phyloP scores from a whole-genome alignment of 2,797 vertebrate species.

The Champsocephalus esox region DNA sequence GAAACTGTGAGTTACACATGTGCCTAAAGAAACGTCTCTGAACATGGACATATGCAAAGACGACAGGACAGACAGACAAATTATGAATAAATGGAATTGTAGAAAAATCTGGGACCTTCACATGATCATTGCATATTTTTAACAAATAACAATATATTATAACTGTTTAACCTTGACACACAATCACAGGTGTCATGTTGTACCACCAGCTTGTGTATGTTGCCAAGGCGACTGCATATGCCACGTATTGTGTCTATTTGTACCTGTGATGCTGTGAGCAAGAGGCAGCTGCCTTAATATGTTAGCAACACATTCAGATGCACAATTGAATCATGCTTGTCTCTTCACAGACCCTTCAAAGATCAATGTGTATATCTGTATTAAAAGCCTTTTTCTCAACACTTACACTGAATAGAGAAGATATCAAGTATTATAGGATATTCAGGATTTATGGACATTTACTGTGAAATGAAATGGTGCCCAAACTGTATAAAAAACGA shows the following conservation, averaged over 20 bases:
- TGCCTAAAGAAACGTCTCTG: not conserved
- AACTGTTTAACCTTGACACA: constrained; percentile 32
- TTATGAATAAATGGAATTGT: constrained; percentile 4
- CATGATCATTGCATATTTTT: constrained; percentile 16
- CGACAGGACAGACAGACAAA: constrained; percentile 29
- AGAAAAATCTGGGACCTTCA: constrained; percentile 16
- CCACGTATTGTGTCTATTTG: constrained; percentile 53
- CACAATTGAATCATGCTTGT: not conserved
- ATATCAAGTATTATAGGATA: not conserved
- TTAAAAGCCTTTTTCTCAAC: too few relatives aligned
- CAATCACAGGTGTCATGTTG: constrained; percentile 48
- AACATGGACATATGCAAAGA: constrained; percentile 3
- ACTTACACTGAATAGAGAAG: not conserved
- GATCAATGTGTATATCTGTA: not conserved
- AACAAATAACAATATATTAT: constrained; percentile 32
- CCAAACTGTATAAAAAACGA: not conserved
- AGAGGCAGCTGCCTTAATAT: constrained; percentile 8
- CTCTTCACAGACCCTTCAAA: not conserved
- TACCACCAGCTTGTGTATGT: constrained; percentile 38
- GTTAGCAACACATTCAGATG: constrained; percentile 1
- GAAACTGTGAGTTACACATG: not conserved
- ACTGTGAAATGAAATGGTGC: not conserved
- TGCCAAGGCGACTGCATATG: constrained; percentile 54
- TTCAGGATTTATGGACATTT: not conserved
- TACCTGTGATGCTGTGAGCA: constrained; percentile 28